phyloP scores from a whole-genome alignment of 1,140 invertebrate species.

The Drosophila sp. region DNA sequence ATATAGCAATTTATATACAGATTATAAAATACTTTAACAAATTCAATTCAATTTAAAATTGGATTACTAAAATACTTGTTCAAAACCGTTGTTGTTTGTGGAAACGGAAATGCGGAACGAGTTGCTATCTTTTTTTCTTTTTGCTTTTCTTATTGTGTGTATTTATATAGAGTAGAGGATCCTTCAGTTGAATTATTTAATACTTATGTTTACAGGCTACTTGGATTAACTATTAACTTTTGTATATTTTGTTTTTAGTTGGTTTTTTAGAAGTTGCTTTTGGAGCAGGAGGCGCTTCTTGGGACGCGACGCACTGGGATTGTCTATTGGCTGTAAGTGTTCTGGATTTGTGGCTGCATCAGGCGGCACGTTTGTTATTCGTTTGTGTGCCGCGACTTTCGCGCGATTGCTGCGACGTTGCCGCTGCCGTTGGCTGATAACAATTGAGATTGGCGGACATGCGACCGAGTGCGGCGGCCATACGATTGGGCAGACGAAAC shows the following conservation, averaged over 20 bases:
- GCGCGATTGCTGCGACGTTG: slow-evolving; percentile 21
- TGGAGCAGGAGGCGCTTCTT: slow-evolving; percentile 40
- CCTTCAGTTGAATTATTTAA: slow-evolving; percentile 31
- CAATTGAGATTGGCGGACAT: slow-evolving; percentile 76
- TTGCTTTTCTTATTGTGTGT: no score
- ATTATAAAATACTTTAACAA: slow-evolving; percentile 65
- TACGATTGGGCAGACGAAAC: slow-evolving; percentile 63
- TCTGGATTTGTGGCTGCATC: slow-evolving; percentile 20
- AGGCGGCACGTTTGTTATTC: slow-evolving; percentile 36
- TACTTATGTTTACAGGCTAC: slow-evolving; percentile 52
- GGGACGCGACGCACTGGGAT: slow-evolving; percentile 70
- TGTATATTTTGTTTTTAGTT: slow-evolving; percentile 43
- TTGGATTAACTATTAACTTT: slow-evolving; percentile 38
- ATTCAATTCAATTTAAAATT: slow-evolving; percentile 53
- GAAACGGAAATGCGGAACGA: slow-evolving; percentile 52
- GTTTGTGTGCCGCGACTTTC: slow-evolving; percentile 23
- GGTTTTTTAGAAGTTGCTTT: slow-evolving; percentile 31
- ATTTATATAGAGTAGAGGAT: slow-evolving; percentile 31
- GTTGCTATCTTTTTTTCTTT: slow-evolving; percentile 18
- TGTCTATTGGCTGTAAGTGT: slow-evolving; percentile 57
- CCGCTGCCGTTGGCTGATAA: slow-evolving; percentile 48
- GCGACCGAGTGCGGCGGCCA: slow-evolving; percentile 59
- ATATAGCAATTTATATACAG: slow-evolving; percentile 38
- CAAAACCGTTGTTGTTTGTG: slow-evolving; percentile 27
- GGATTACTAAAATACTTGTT: slow-evolving; percentile 68